Evolutionary conservation across 1,140 invertebrate species (phyloP).

Genomic region (Drosophila athabasca): DNA sequence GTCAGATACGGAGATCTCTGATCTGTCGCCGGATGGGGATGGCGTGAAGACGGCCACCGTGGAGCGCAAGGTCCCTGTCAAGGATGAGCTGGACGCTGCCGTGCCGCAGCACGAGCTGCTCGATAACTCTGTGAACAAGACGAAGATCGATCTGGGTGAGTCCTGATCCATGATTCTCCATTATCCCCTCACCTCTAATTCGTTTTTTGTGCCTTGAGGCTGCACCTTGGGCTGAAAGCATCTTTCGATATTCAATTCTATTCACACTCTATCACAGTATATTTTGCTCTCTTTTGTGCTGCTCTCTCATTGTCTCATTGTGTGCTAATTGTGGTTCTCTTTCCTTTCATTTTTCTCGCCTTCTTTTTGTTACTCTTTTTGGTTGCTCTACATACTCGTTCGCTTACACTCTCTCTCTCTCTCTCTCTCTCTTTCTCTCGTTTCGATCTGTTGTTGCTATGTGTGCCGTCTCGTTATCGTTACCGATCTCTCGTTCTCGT

Average conservation of each 20-base stretch:
- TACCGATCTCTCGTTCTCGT: slow-evolving; percentile 23
- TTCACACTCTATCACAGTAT: slow-evolving; percentile 16
- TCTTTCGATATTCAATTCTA: slow-evolving; percentile 10
- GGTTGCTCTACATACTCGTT: neutral
- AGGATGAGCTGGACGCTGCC: slow-evolving; percentile 93
- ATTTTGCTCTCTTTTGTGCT: slow-evolving; percentile 23
- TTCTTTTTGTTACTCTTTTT: slow-evolving; percentile 33
- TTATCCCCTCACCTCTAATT: neutral
- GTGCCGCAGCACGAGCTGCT: slow-evolving; percentile 93
- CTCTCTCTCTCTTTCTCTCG: slow-evolving; percentile 31
- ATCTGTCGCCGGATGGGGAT: slow-evolving; percentile 88
- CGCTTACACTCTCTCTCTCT: slow-evolving; percentile 37
- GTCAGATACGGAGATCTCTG: slow-evolving; percentile 90
- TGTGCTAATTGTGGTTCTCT: slow-evolving; percentile 65
- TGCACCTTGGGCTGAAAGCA: slow-evolving; percentile 32
- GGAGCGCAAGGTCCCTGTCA: slow-evolving; percentile 89
- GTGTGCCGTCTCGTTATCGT: slow-evolving; percentile 44
- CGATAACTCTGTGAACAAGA: slow-evolving; percentile 93
- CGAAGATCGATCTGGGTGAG: slow-evolving; percentile 91
- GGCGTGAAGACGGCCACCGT: slow-evolving; percentile 90
- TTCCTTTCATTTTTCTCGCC: slow-evolving; percentile 61
- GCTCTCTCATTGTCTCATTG: slow-evolving; percentile 43
- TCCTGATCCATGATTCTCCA: slow-evolving; percentile 79
- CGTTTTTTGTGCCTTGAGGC: slow-evolving; percentile 28
- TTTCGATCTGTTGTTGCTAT: slow-evolving; percentile 31